A percentile compares a stretch with the other conserved stretches of the same genome.
Conservation (phyloP, 2,888 invertebrate species). For the Lochmaea capreae region DNA sequence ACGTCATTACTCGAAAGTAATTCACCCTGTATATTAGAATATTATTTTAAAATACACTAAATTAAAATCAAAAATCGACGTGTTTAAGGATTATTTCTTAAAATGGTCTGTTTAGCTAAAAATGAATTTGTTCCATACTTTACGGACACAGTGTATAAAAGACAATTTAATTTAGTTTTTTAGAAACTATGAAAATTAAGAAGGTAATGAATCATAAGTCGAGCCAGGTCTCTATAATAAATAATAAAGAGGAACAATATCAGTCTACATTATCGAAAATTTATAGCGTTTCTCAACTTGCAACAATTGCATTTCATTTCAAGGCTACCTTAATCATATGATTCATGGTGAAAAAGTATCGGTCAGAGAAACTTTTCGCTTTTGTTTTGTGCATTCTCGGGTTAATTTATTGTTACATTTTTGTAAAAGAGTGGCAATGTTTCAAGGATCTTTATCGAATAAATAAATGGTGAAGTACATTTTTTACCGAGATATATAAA, state of each 20-base stretch:
- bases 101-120: no score
- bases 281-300: conserved; percentile 36
- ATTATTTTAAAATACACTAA: no score
- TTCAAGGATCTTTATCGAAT: neutral
- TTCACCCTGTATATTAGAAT: no score
- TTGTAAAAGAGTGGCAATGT: conserved; percentile 3
- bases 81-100: no score
- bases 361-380: conserved; percentile 29
- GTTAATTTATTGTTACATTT: conserved; percentile 23
- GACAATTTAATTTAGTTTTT: conserved; percentile 5
- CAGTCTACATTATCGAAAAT: conserved; percentile 38
- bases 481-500: neutral
- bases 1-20: no score
- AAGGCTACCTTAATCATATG: conserved; percentile 34
- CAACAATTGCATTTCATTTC: conserved; percentile 39
- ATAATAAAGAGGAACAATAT: conserved; percentile 39
- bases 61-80: no score
- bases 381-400: conserved; percentile 29
- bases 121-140: no score
- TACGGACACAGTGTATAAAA: no score
- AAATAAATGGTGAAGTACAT: neutral
- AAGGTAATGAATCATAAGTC: conserved; percentile 15
- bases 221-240: conserved; percentile 26
- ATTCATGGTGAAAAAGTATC: conserved; percentile 39
- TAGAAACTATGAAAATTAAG: neutral